Base-by-base conservation (phyloP, 2,888 invertebrate genomes). In the Drosophila infuscata region DNA sequence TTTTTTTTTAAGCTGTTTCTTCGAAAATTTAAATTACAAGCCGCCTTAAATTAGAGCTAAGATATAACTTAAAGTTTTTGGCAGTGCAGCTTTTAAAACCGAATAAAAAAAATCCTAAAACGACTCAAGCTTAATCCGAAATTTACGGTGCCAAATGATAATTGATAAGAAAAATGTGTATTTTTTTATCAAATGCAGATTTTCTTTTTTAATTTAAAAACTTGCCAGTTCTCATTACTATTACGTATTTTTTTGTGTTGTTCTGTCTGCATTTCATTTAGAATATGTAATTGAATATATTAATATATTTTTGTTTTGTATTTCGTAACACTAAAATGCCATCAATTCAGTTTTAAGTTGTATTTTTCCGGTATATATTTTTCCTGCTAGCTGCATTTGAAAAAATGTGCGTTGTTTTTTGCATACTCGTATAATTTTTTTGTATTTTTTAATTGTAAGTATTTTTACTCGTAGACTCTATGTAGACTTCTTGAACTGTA, bases 321-420 rank as follows among this genome's bases (percentile, higher is more conserved):
- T 66, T 59, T 66, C 56, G 59, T 77, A 69, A 80, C 71, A 68
- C 77, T 85, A 85, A 88, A 86, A 85, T 86, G 83, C 82, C 87
- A 80, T 82, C 79, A 83, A 85, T 88, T 88, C 83, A 88, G 82
- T 88, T 83, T 76, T 75, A 65, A 78, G 74, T 83, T 81, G 60
- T 63, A 61, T 69, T 69, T 69, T 69, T 57, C 60, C 64, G 65
- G 48, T 65, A 17, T 53, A 52, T 52, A 25, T 57, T 30, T 57
- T 46, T 43, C 32, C 64, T 62, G 57, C 69, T 62, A 72, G 53
- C 70, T 61, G 67, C 57, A 41, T 59, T 76, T 69, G 63, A 71
- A 71, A 73, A 74, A 74, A 82, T 86, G 82, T 88, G 89, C 87
- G 84, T 82, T 79, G 66, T 73, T 61, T 63, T 73, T 72, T 71